A percentile compares a stretch with the other conserved stretches of the same genome.
Conservation (phyloP, 2,888 invertebrate species). For the Andrena flavipes region DNA sequence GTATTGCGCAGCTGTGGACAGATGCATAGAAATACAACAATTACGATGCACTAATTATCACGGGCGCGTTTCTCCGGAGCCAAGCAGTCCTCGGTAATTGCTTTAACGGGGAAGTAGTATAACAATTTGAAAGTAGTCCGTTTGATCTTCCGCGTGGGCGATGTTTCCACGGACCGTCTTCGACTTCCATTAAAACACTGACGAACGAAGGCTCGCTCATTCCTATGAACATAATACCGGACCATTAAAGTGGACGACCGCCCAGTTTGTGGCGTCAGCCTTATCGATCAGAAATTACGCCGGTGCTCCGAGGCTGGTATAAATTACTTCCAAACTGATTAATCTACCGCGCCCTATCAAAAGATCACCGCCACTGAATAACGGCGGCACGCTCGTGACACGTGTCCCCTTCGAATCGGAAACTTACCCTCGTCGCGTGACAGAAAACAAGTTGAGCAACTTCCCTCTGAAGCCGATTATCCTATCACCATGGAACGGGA, state of each 20-base stretch:
- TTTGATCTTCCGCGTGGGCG: not conserved
- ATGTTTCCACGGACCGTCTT: not conserved
- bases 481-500: not conserved
- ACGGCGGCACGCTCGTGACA: not conserved
- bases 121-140: not conserved
- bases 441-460: not conserved
- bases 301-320: not conserved
- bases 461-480: not conserved
- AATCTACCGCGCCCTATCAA: not conserved
- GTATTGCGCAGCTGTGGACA: not conserved
- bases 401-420: not conserved
- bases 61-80: not conserved
- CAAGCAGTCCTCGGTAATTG: constrained; percentile 1
- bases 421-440: not conserved
- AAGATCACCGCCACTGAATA: not conserved
- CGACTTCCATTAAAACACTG: not conserved
- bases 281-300: constrained; percentile 40
- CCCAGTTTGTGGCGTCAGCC: not conserved
- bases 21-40: too few species aligned
- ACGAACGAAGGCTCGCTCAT: not conserved
- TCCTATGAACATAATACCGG: not conserved
- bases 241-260: not conserved
- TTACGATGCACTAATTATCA: not conserved
- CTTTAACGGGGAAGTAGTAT: not conserved
- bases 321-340: constrained; percentile 5